Evolutionary conservation across 92 coral and sea anemone genomes (phyloP).

Genomic region (Parazoanthus darwini): DNA sequence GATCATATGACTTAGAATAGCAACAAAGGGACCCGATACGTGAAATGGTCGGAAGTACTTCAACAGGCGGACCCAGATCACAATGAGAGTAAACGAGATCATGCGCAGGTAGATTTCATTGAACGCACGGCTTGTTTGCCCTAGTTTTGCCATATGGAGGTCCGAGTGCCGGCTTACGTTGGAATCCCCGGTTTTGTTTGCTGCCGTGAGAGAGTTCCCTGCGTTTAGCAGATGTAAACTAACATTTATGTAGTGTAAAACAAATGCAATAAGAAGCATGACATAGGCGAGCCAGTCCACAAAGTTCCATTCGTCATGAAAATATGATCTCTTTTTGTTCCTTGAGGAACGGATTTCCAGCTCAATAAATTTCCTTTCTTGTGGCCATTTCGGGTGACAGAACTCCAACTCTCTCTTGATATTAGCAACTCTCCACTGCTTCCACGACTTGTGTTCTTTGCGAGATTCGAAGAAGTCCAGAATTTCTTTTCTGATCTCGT

Average conservation of each 20-base stretch:
- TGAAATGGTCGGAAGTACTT: slow-evolving; percentile 86
- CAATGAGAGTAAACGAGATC: slow-evolving; percentile 63
- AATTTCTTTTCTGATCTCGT: slow-evolving; percentile 78
- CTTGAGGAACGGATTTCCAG: slow-evolving; percentile 54
- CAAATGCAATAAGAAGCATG: slow-evolving; percentile 61
- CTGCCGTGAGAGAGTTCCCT: background rate
- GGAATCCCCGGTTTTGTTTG: background rate
- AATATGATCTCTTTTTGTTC: slow-evolving; percentile 59
- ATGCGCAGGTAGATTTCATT: slow-evolving; percentile 57
- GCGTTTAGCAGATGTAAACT: slow-evolving; percentile 30
- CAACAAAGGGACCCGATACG: slow-evolving; percentile 79
- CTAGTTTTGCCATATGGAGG: slow-evolving; percentile 30
- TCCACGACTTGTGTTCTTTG: slow-evolving; percentile 55
- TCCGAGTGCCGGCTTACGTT: background rate
- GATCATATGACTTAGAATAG: slow-evolving; percentile 75
- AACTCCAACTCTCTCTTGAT: slow-evolving; percentile 69
- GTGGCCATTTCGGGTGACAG: slow-evolving; percentile 85
- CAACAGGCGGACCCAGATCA: slow-evolving; percentile 76
- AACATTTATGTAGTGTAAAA: slow-evolving; percentile 60
- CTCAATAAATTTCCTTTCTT: slow-evolving; percentile 69
- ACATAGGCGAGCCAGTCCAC: slow-evolving; percentile 80
- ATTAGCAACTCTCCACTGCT: slow-evolving; percentile 65
- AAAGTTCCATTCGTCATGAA: slow-evolving; percentile 80
- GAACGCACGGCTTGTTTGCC: slow-evolving; percentile 26
- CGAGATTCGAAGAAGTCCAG: slow-evolving; percentile 69